These are phyloP conservation scores for Chelmon rostratus DNA, from an alignment of 2,797 vertebrate genomes.

Conservation along the genomic window DNA sequence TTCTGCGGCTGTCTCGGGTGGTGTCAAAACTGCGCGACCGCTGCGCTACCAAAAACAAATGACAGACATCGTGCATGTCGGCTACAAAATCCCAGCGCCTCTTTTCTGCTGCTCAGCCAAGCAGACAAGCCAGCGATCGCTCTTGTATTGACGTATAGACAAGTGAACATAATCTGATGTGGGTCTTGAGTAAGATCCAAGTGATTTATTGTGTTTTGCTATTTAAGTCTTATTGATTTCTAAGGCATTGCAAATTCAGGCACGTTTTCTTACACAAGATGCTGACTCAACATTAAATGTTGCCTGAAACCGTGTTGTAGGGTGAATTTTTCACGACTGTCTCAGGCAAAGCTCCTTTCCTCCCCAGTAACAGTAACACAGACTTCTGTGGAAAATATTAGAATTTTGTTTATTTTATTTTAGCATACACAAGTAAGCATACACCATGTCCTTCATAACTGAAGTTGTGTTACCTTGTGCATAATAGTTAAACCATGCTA, in stretches of 20 bases:
- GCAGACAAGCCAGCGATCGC: background rate
- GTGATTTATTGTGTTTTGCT: slow-evolving; percentile 38
- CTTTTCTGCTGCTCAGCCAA: slow-evolving; percentile 20
- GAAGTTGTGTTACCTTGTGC: slow-evolving; percentile 84
- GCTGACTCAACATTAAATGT: slow-evolving; percentile 35
- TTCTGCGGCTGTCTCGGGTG: background rate
- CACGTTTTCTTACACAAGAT: slow-evolving; percentile 32
- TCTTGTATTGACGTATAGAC: slow-evolving; percentile 14
- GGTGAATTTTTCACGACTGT: slow-evolving; percentile 26
- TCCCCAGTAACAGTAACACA: slow-evolving; percentile 21
- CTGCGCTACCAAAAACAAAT: background rate
- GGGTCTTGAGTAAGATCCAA: slow-evolving; percentile 1
- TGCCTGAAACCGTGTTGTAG: slow-evolving; percentile 30
- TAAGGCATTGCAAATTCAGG: slow-evolving; percentile 23
- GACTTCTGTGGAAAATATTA: slow-evolving; percentile 74
- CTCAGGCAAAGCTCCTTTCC: slow-evolving; percentile 2
- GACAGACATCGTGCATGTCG: background rate
- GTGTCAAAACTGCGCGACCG: slow-evolving; percentile 28
- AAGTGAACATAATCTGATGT: slow-evolving; percentile 33
- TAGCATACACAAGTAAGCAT: slow-evolving; percentile 84
- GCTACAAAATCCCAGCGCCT: background rate
- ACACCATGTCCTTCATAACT: slow-evolving; percentile 76
- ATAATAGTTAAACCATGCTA: slow-evolving; percentile 82
- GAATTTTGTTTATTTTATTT: slow-evolving; percentile 75
- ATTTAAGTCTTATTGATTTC: slow-evolving; percentile 51